These are phyloP conservation scores for Saturnia japonica DNA, from an alignment of 2,888 invertebrate genomes.

Conservation along the genomic window DNA sequence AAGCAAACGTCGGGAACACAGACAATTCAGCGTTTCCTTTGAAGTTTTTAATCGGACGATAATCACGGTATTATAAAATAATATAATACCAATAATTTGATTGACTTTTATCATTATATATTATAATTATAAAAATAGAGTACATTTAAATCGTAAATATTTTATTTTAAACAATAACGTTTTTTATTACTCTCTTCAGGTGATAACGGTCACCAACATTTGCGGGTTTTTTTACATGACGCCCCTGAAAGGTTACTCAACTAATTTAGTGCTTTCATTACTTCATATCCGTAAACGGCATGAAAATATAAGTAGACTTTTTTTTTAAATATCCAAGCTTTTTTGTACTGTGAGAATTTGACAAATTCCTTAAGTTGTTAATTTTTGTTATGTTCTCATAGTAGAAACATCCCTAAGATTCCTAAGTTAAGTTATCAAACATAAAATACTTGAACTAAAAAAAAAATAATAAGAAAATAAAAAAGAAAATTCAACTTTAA, in stretches of 20 bases:
- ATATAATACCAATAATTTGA: constrained; percentile 20
- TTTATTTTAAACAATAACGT: constrained; percentile 3
- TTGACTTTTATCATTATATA: constrained; percentile 17
- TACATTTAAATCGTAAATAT: constrained; percentile 11
- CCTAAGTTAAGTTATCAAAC: too few relatives aligned
- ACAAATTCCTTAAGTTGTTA: too few relatives aligned
- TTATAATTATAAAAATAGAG: constrained; percentile 9
- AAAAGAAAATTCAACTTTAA: too few relatives aligned
- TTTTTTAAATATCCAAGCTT: too few relatives aligned
- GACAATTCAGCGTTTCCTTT: constrained; percentile 20
- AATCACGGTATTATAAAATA: constrained; percentile 24
- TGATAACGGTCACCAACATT: not conserved
- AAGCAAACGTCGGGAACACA: constrained; percentile 12
- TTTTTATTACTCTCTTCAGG: not conserved
- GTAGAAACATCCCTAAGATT: too few relatives aligned
- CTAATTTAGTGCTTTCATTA: too few relatives aligned
- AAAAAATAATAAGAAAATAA: too few relatives aligned
- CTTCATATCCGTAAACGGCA: too few relatives aligned
- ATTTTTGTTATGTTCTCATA: too few relatives aligned
- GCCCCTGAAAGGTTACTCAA: not conserved
- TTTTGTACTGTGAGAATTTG: too few relatives aligned
- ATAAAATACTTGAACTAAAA: too few relatives aligned
- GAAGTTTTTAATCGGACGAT: constrained; percentile 22
- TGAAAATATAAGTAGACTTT: too few relatives aligned
- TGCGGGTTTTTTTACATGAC: not conserved